Base-by-base conservation (phyloP, 2,113 vertebrate species). In the Chelonoidis abingdonii region DNA sequence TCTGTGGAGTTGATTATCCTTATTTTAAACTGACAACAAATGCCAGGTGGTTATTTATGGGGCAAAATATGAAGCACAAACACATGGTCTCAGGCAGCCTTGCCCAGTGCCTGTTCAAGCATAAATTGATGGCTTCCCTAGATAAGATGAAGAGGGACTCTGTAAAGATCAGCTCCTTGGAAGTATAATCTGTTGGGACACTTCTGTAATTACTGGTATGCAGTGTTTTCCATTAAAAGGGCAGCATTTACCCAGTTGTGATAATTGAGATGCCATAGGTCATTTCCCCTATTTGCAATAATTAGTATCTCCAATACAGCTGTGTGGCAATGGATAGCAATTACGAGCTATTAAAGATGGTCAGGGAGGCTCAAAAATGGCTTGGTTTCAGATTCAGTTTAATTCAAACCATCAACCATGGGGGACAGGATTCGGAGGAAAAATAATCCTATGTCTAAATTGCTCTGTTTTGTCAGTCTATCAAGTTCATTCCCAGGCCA, bases 11-110 rank as follows among this genome's bases (percentile, higher is more conserved):
- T 88, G 90, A 88, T 97, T 94, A 91, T 93, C 69, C 89, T 82
- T 83, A 80, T 96, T 94, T 96, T 78, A 86, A 93, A 93, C 80
- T 89, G 87, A 94, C 92, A 95, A 94, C 56, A 93, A 86, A 35
- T 83, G 53, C 90, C 90, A 93, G 95, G 65, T 95, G 93, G 92
- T 81, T 94, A 47, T 92, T 93, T 85, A 65, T 85, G 95, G 75
- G 57, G 62, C 83, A 94, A 92, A 79, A 93, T 88, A 65, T 25
- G 24, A 91, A 96, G 80, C 95, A 84, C 24, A 49, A 85, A 57
- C 38, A 3, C 35, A 78, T 1, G 44, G 91, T 95, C 96, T 93
- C 87, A 86, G 95, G 90, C 79, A 54, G 41, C 88, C 13, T 11
- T 92, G 81, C 69, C 80, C 78, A 92, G 87, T 44, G 86, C 49